These are phyloP conservation scores for Galago senegalensis DNA, from an alignment of 2,797 vertebrate species.

Conservation along the genomic window DNA sequence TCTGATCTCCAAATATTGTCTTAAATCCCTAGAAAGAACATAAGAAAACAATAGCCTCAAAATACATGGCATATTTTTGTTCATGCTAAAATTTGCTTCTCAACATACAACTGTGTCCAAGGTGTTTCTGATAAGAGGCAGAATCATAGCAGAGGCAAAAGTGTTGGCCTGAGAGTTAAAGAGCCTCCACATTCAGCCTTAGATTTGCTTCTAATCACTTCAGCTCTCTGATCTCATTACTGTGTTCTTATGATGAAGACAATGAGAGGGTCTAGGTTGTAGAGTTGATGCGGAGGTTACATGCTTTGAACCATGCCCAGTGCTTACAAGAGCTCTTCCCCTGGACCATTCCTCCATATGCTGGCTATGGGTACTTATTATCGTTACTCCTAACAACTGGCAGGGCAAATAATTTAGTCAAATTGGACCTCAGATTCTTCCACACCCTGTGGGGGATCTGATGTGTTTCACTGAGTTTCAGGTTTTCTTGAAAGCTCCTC, in stretches of 20 bases:
- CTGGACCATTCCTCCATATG: too few relatives aligned
- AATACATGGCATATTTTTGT: background rate
- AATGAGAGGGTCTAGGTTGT: background rate
- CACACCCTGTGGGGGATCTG: background rate
- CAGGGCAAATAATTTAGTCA: background rate
- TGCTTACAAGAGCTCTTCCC: background rate
- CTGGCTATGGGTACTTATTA: background rate
- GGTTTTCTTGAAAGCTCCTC: background rate
- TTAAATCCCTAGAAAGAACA: background rate
- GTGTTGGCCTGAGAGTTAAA: background rate
- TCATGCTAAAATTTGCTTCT: constrained; percentile 26
- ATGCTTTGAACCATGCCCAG: background rate
- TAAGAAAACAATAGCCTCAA: constrained; percentile 5
- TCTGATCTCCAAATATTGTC: background rate
- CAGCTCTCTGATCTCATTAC: background rate
- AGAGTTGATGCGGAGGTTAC: background rate
- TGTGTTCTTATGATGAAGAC: background rate
- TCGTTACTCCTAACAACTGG: background rate
- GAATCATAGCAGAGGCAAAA: background rate
- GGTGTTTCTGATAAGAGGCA: background rate
- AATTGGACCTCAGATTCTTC: background rate
- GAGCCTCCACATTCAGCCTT: background rate
- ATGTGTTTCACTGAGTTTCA: background rate
- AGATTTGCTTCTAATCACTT: constrained; percentile 9
- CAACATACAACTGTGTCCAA: background rate